Evolutionary conservation across 2,888 invertebrate genomes (phyloP), one percentile per base, ranked within the genome.

Genomic region (Pristionchus exspectatus): DNA sequence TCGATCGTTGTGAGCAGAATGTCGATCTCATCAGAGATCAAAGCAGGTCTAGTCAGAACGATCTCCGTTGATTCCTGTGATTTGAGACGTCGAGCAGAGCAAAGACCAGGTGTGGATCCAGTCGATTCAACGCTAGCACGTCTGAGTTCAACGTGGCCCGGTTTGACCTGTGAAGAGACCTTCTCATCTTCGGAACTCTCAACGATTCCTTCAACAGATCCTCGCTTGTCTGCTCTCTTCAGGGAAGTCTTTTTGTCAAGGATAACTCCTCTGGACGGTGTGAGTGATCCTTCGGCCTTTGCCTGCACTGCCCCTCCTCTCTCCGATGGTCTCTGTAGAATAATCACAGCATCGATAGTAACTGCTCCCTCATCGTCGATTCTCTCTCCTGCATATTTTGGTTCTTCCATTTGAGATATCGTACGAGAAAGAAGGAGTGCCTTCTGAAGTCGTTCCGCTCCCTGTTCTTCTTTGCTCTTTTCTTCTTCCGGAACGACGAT

Each of bases 21-120:
- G n/a, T 66, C 86, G 38, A 86, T 86, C n/a, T 86, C 86, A 27
- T 86, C 86, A 4, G 86, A 86, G 7, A 86, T 24, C 18, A 86
- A 44, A 1, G 66, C 66, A 66, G 86, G 86, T 33, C 86, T 21
- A 24, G 66, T 66, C 0, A 86, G 86, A 7, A 33, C 59, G 86
- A 84, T 84, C 30, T 84, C 84, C 16, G 84, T 84, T 56, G 84
- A 84, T 38, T 84, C 84, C 18, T 84, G 84, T 21, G 84, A 84
- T 16, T 33, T n/a, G 14, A 84, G 30, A 30, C 84, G 10, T 12
- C 56, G 84, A 56, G 84, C n/a, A 3, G 16, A 18, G 0, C 54
- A 3, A n/a, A 24, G 50, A n/a, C 24, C 50, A 30, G 18, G 12
- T 3, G 77, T 10, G 3, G 81, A 50, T 2, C 27, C 50, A 18